Conservation (phyloP, 2,113 vertebrate species). For the Okapia johnstoni region DNA sequence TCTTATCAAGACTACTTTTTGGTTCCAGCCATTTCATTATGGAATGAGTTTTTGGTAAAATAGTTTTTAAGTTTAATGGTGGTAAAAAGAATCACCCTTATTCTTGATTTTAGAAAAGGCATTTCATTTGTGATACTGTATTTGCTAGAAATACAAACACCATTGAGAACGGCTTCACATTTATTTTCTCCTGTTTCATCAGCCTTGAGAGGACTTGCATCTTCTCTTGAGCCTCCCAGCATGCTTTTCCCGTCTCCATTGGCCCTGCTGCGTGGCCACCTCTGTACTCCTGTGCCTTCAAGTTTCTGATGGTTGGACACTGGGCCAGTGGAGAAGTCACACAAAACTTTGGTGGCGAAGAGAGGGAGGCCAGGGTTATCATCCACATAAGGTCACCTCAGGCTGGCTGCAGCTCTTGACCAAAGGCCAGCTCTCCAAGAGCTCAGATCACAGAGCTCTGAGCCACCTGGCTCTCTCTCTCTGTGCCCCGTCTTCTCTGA, state of each 20-base stretch:
- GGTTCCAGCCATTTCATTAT: background rate
- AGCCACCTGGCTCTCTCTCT: no score
- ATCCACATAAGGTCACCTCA: accelerated
- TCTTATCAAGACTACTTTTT: background rate
- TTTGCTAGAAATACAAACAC: background rate
- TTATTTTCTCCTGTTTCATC: background rate
- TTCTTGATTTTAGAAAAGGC: background rate
- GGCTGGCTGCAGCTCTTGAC: no score
- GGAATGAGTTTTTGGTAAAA: background rate
- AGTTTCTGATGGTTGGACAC: accelerated
- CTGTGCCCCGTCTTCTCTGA: background rate
- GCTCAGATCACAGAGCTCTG: accelerated
- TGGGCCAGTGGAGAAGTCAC: background rate
- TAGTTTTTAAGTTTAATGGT: background rate
- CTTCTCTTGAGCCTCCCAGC: no score
- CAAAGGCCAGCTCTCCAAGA: background rate
- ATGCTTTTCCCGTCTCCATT: no score
- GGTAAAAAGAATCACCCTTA: background rate
- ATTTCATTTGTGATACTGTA: background rate
- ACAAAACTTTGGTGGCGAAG: accelerated
- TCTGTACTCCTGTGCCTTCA: background rate
- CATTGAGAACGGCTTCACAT: accelerated
- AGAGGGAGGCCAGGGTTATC: background rate
- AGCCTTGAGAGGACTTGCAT: background rate
- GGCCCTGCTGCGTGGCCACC: background rate